Conservation (phyloP, 92 coral and sea anemone species). For the Virgularia gustaviana region DNA sequence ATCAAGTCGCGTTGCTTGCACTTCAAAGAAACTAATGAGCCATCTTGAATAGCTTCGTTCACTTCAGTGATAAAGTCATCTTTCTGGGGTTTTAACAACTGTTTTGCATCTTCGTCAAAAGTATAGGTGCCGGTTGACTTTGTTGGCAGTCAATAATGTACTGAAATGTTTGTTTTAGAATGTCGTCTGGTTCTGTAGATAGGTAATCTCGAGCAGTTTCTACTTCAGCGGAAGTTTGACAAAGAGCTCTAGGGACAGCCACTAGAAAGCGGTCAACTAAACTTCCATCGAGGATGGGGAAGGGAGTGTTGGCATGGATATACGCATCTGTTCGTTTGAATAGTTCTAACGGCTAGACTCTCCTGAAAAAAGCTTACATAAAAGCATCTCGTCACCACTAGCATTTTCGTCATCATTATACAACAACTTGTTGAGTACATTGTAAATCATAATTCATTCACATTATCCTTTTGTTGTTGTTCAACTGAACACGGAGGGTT, state of each 20-base stretch:
- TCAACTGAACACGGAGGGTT: too few species aligned
- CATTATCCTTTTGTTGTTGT: too few species aligned
- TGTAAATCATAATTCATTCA: too few species aligned
- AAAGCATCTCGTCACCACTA: conserved; percentile 10
- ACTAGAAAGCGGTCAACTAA: conserved; percentile 47
- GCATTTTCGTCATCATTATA: conserved; percentile 36
- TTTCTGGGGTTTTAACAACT: conserved; percentile 1
- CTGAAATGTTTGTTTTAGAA: not conserved
- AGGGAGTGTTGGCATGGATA: conserved; percentile 37
- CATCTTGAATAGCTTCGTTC: conserved; percentile 9
- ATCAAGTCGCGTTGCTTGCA: too few species aligned
- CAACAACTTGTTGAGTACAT: conserved; percentile 28
- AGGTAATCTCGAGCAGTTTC: conserved; percentile 28
- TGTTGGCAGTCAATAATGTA: conserved; percentile 22
- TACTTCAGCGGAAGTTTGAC: conserved; percentile 44
- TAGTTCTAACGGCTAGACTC: conserved; percentile 16
- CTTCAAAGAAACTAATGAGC: too few species aligned
- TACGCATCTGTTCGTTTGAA: conserved; percentile 28
- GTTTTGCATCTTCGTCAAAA: conserved; percentile 23
- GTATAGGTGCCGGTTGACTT: conserved; percentile 9
- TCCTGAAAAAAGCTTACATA: conserved; percentile 41
- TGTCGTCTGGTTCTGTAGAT: conserved; percentile 22
- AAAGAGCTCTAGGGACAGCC: conserved; percentile 42
- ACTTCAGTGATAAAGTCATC: conserved; percentile 17
- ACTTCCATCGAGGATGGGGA: conserved; percentile 42